These are phyloP conservation scores for Microcebus jonahi DNA, from an alignment of 2,113 vertebrate species.

Conservation along the genomic window DNA sequence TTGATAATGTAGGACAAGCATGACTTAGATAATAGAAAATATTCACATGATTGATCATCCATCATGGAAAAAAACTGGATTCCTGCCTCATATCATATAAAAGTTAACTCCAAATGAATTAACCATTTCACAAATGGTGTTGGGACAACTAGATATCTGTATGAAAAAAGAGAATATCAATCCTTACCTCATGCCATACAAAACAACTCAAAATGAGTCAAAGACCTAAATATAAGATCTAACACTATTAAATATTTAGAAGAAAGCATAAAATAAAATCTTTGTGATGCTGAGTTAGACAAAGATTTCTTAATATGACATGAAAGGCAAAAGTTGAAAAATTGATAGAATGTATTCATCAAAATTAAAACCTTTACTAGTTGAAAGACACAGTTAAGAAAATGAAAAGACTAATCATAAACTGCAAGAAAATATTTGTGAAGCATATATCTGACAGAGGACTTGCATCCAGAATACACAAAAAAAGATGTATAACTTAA, in stretches of 20 bases:
- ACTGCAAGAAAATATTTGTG: not conserved
- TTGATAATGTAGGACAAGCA: not conserved
- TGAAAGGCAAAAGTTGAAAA: not conserved
- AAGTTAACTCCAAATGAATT: not conserved
- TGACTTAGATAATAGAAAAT: slow-evolving; percentile 2
- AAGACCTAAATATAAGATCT: not conserved
- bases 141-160: not conserved
- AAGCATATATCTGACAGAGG: not conserved
- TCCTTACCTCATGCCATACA: not conserved
- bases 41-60: not conserved
- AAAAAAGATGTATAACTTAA: not conserved
- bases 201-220: not conserved
- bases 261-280: not conserved
- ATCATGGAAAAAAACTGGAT: not conserved
- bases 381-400: not conserved
- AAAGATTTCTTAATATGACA: not conserved
- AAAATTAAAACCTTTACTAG: not conserved
- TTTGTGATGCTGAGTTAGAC: not conserved
- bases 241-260: not conserved
- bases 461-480: not conserved
- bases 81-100: not conserved
- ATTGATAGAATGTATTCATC: not conserved
- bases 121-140: not conserved
- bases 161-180: not conserved
- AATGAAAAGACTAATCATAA: not conserved